Evolutionary conservation across 2,797 vertebrate species (phyloP), one percentile per base, ranked within the genome.

Genomic region (Paramormyrops hopkinsi): DNA sequence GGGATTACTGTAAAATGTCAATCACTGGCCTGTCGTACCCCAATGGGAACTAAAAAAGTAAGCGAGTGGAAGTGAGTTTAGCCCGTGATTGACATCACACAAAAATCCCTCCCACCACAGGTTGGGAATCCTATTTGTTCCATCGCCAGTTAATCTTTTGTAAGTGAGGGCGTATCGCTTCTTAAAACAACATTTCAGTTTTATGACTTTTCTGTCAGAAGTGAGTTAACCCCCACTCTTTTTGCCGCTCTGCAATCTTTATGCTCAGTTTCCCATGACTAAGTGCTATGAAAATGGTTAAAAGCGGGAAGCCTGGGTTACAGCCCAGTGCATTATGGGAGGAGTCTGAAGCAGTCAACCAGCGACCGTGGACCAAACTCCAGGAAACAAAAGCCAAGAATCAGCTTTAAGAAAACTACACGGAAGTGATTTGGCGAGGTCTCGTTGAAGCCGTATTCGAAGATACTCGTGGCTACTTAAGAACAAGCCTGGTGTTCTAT

Each of bases 161-260:
- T 84, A 48, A 84, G 46, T 48, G n/a, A 50, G 41, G 44, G 46
- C n/a, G 82, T 84, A 50, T 50, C 44, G 82, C 82, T 51, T 84
- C 41, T 48, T 50, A 84, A 48, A 48, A 84, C 46, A 84, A 84
- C 82, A 84, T 84, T 84, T 50, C 44, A 48, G 46, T 84, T 22
- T 84, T 84, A 84, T 50, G 44, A 50, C 82, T 48, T 48, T 84
- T 84, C 82, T 84, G 82, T 48, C 82, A 84, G n/a, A 84, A 84
- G 82, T 84, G 46, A 50, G n/a, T 84, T 48, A 84, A 44, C 82
- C 82, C 82, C 82, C 76, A 83, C 44, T 48, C 48, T 48, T 82
- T 83, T 44, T 9, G 76, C 17, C 8, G 37, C 44, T 83, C 44
- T 83, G 44, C 76, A 84, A 46, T 84, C 82, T 84, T 84, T 84